These are phyloP conservation scores for Trachelus iudaicus DNA, from an alignment of 2,888 invertebrate species.

Conservation along the genomic window DNA sequence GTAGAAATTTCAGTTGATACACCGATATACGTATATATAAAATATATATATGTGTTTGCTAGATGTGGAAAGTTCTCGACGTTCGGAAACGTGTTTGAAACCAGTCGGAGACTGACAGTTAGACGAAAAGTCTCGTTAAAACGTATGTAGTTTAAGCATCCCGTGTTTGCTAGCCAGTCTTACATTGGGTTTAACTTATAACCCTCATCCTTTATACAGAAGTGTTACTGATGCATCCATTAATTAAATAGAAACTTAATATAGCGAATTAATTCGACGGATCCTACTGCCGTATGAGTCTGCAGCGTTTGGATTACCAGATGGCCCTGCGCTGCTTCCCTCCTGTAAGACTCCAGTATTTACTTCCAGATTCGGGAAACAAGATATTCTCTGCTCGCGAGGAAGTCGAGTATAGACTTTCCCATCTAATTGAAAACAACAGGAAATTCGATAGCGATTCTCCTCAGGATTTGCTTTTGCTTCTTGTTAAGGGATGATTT, in stretches of 20 bases:
- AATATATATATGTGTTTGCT: not conserved
- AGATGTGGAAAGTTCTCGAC: not conserved
- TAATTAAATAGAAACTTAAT: constrained; percentile 42
- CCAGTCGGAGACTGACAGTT: constrained; percentile 24
- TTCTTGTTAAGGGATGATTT: not conserved
- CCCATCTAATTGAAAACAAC: not conserved
- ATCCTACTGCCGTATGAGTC: not conserved
- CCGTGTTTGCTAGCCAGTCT: not conserved
- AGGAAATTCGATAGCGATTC: not conserved
- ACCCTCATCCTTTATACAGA: constrained; percentile 5
- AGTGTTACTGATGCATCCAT: constrained; percentile 22
- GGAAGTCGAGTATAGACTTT: not conserved
- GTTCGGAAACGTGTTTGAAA: not conserved
- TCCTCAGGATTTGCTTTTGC: not conserved
- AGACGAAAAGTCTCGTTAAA: constrained; percentile 41
- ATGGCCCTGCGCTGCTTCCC: not conserved
- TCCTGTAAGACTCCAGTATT: not conserved
- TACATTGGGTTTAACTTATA: not conserved
- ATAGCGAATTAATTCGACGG: constrained; percentile 28
- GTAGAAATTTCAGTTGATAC: not conserved
- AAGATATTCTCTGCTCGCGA: not conserved
- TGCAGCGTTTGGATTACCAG: not conserved
- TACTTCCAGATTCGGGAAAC: not conserved
- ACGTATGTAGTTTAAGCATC: constrained; percentile 23
- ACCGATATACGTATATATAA: not conserved